Percentiles rank a stretch among this genome's conserved stretches.
These are phyloP conservation scores for Misgurnus mizolepis DNA, from an alignment of 2,113 vertebrate genomes.

Conservation along the genomic window DNA sequence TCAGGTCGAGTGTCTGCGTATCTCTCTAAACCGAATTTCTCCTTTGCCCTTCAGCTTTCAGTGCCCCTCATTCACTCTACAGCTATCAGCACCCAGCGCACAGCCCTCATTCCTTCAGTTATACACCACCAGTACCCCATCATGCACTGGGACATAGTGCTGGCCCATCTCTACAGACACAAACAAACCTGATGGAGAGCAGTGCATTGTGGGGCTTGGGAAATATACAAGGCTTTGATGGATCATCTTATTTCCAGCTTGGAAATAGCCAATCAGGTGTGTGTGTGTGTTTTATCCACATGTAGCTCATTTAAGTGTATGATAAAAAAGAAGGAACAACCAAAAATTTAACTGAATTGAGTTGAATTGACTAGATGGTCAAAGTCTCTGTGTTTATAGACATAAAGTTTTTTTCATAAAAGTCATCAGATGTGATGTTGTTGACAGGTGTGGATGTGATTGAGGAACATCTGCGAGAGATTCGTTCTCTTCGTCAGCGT, in stretches of 20 bases:
- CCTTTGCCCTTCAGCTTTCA: conserved; percentile 63
- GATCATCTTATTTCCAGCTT: conserved; percentile 63
- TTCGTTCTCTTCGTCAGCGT: conserved; percentile 84
- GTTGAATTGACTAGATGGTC: neutral
- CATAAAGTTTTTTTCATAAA: neutral
- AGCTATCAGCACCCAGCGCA: conserved; percentile 62
- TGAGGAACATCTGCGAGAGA: conserved; percentile 88
- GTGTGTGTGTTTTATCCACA: neutral
- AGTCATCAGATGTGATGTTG: neutral
- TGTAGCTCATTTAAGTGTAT: neutral
- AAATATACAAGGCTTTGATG: conserved; percentile 66
- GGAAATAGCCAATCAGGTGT: conserved; percentile 78
- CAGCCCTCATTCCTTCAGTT: conserved; percentile 62
- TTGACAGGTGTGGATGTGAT: conserved; percentile 80
- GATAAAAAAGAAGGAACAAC: too few species aligned
- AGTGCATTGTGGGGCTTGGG: conserved; percentile 68
- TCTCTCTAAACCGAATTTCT: conserved; percentile 17
- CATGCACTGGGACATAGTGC: conserved; percentile 64
- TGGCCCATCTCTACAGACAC: conserved; percentile 56
- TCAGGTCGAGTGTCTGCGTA: too few species aligned
- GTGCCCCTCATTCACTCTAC: conserved; percentile 63
- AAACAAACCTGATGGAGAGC: conserved; percentile 61
- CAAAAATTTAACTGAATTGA: neutral
- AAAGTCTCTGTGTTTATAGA: neutral
- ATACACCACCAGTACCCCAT: conserved; percentile 62